Base-by-base conservation (phyloP, 2,113 vertebrate genomes). In the Chascanopsetta lugubris region DNA sequence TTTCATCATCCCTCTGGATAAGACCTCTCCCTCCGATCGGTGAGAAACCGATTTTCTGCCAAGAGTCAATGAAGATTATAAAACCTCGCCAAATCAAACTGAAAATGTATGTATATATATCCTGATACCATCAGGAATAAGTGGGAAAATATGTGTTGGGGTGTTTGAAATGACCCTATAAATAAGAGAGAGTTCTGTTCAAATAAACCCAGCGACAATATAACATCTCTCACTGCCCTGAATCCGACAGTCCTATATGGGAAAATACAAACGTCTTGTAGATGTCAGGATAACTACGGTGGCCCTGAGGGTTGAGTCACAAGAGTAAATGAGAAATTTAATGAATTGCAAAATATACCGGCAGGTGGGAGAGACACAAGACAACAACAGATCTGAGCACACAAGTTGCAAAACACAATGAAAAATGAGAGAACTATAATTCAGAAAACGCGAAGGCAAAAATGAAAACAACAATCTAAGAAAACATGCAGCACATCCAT, bases 81-180 rank as follows among this genome's bases (percentile, higher is more conserved):
- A 10, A 65, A 61, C 20, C 2, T 13, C 6, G 51, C 57, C 49
- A 68, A 59, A 56, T 58, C 49, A 67, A 49, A 72, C 8, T 47
- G 8, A 20, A 30, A 43, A 15, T 69, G 22, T 5, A 29, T 6
- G 26, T 49, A 20, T 5, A 29, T 6, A 32, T 49, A 20, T 9
- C 21, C 36, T 17, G 18, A 64, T 65, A 55, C 8, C n/a, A 45
- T 20, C 3, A 26, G 29, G 20, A 55, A 21, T 48, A 45, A 62
- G 8, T 63, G 34, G 65, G 43, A 74, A 76, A 79, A 74, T 56
- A 43, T 69, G 61, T 42, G 49, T 54, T 46, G 27, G 48, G 62
- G 54, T 55, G 11, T 55, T 81, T 22, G 5, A 77, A 61, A 5
- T 61, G 36, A 69, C 51, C 40, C 46, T 75, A 68, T 53, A 48